phyloP scores from a whole-genome alignment of 1,140 invertebrate genomes.

The Panulirus ornatus region DNA sequence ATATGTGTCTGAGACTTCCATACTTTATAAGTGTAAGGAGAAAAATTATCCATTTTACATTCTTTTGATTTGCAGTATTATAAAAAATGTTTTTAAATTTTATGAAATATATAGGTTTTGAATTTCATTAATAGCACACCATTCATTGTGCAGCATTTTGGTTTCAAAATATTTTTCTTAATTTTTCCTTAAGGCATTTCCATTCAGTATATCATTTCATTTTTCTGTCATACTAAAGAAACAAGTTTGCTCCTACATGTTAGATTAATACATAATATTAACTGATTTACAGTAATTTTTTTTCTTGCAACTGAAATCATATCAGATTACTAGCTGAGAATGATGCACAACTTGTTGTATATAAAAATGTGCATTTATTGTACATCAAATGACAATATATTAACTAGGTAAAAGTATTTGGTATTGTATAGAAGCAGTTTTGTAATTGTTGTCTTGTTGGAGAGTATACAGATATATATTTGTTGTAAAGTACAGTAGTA shows the following conservation, averaged over 20 bases:
- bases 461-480: slow-evolving; percentile 66
- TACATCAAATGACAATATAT: slow-evolving; percentile 41
- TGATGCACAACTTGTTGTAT: slow-evolving; percentile 16
- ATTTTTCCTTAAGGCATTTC: too few relatives aligned
- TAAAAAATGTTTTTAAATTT: neutral
- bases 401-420: slow-evolving; percentile 36
- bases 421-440: slow-evolving; percentile 63
- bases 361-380: slow-evolving; percentile 55
- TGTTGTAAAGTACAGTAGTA: slow-evolving; percentile 38
- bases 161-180: neutral
- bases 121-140: neutral
- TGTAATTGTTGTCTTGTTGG: slow-evolving; percentile 71
- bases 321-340: slow-evolving; percentile 38
- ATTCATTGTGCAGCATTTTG: slow-evolving; percentile 11
- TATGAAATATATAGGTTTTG: neutral
- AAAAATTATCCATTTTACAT: neutral
- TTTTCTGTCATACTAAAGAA: too few relatives aligned
- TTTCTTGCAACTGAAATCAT: slow-evolving; percentile 35
- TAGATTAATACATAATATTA: neutral
- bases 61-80: neutral
- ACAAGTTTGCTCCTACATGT: too few relatives aligned
- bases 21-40: slow-evolving; percentile 36
- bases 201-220: too few relatives aligned
- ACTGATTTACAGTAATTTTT: slow-evolving; percentile 18
- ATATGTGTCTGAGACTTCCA: slow-evolving; percentile 56